These are phyloP conservation scores for Bhutanitis thaidina DNA, from an alignment of 2,888 invertebrate species.

Conservation along the genomic window DNA sequence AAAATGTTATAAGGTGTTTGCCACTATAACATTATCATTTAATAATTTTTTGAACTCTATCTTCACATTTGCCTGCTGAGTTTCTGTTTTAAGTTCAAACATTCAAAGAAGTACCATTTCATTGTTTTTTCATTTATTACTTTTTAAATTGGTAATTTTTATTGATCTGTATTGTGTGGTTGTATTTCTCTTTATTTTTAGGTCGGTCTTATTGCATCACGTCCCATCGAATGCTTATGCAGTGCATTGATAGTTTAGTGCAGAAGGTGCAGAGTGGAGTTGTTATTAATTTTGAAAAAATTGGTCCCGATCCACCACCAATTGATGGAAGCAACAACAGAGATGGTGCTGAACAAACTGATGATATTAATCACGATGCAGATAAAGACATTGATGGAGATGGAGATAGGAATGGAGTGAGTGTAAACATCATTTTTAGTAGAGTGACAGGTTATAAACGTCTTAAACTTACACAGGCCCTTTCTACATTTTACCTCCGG, in stretches of 20 bases:
- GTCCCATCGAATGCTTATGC: constrained; percentile 96
- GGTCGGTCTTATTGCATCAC: constrained; percentile 97
- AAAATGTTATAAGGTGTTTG: too few relatives aligned
- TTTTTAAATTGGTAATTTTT: too few relatives aligned
- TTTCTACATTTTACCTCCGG: too few relatives aligned
- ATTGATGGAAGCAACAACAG: constrained; percentile 74
- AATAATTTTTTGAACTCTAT: too few relatives aligned
- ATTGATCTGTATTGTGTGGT: too few relatives aligned
- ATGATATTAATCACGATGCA: constrained; percentile 59
- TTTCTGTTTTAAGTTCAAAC: too few relatives aligned
- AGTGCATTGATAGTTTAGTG: constrained; percentile 97
- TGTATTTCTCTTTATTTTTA: constrained; percentile 39
- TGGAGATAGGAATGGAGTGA: constrained; percentile 74
- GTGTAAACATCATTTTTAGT: constrained; percentile 17
- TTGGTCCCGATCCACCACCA: constrained; percentile 91
- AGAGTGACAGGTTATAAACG: too few relatives aligned
- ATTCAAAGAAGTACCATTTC: too few relatives aligned
- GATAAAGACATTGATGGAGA: constrained; percentile 72
- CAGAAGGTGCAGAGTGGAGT: constrained; percentile 99
- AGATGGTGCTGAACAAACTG: constrained; percentile 72
- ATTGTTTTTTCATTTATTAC: too few relatives aligned
- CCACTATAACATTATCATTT: too few relatives aligned
- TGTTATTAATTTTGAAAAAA: constrained; percentile 98
- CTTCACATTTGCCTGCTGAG: too few relatives aligned
- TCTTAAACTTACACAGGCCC: too few relatives aligned